Evolutionary conservation across 2,888 invertebrate genomes (phyloP), one percentile per base, ranked within the genome.

Genomic region (Standfussiana lucernea): DNA sequence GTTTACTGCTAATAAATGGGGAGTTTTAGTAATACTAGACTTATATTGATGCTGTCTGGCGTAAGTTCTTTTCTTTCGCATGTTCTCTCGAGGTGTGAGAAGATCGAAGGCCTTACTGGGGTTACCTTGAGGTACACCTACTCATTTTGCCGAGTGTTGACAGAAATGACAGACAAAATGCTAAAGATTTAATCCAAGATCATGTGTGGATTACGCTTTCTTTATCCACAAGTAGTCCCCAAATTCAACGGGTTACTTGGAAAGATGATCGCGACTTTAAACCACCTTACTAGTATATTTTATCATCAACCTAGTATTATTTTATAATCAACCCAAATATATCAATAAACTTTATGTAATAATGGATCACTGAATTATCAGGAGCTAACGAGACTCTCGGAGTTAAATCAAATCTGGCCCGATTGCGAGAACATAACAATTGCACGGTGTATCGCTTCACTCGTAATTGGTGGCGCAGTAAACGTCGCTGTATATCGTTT

Each of bases 401-500:
- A 82, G 59, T 77, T 75, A 70, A 82, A 84, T 84, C 79, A 85
- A 82, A 75, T 64, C 66, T 24, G 69, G 21, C 28, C 78, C 37
- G 62, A 83, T 83, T 62, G 77, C 47, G 62, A 35, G 61, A 71
- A 75, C 79, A 82, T 82, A 82, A 86, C 84, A 86, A 84, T 84
- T 79, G 84, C 67, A 70, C 83, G 83, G 64, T 56, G 56, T 65
- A 85, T 79, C 69, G 79, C 50, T 71, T 59, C 66, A 15, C 61
- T 62, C 77, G 72, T 79, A 84, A 86, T 82, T 86, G 83, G 83
- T 77, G 75, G 72, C 28, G 65, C 75, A 75, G 72, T 84, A 71
- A 86, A 78, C 72, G 84, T 84, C 84, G 47, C 70, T 75, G 74
- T 82, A 82, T 79, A 79, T 85, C 86, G 84, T 53, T 72, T 85